phyloP scores from a whole-genome alignment of 2,888 invertebrate species.

The Bruchidius siliquastri region DNA sequence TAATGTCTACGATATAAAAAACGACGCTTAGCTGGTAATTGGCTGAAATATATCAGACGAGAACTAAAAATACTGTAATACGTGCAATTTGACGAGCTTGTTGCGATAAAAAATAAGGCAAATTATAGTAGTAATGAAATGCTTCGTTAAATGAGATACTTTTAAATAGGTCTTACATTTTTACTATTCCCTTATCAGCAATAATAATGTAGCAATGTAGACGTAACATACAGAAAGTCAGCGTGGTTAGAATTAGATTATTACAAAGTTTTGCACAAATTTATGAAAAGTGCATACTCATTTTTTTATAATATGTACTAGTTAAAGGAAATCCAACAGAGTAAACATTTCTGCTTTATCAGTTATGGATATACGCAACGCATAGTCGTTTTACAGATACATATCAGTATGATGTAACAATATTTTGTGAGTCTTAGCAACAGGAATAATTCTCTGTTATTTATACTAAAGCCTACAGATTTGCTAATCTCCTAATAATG shows the following conservation, averaged over 20 bases:
- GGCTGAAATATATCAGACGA: background rate
- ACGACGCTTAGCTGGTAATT: background rate
- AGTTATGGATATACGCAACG: too few relatives aligned
- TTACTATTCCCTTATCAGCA: background rate
- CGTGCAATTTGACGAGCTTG: background rate
- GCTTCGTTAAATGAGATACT: background rate
- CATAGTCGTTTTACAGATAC: too few relatives aligned
- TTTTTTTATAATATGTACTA: too few relatives aligned
- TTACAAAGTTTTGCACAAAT: background rate
- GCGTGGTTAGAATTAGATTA: background rate
- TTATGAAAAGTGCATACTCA: too few relatives aligned
- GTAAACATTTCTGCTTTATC: too few relatives aligned
- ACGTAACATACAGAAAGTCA: background rate
- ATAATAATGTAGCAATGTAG: background rate
- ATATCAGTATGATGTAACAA: too few relatives aligned
- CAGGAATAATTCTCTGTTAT: too few relatives aligned
- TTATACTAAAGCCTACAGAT: too few relatives aligned
- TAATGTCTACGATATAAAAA: too few relatives aligned
- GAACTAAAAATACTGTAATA: background rate
- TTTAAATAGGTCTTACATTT: background rate
- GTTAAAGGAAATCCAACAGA: too few relatives aligned
- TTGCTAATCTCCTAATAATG: background rate
- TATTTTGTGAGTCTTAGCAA: too few relatives aligned
- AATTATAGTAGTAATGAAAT: background rate
- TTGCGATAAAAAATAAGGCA: background rate